Base-by-base conservation (phyloP, 2,797 vertebrate species). In the Furcifer pardalis region DNA sequence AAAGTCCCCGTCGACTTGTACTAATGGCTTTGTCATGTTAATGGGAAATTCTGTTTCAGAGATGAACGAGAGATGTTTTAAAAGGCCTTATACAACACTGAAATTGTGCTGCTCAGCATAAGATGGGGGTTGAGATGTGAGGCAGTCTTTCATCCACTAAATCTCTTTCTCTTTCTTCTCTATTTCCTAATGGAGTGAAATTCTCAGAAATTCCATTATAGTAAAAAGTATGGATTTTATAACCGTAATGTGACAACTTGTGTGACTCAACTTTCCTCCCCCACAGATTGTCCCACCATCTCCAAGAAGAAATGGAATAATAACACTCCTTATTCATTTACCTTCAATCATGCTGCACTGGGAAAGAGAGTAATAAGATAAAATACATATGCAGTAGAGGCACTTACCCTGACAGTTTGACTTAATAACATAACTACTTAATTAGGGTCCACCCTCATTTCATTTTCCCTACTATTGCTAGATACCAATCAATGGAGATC, bases 401-500 rank as follows among this genome's bases (percentile, higher is more conserved):
- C 69, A 25, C 59, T 86, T 85, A 5, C 82, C 87, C 68, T 62
- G 84, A 88, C 85, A 87, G 80, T 69, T 85, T 81, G 66, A 69
- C 73, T 85, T 84, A 75, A 0, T 92, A 89, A 88, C 90, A 88
- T 82, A 93, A 92, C 91, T 86, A 89, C 89, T 92, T 87, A 85
- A 91, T 90, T 89, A 90, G 69, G 77, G 81, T 84, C 89, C 75
- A 23, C 77, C 81, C 81, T 84, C 85, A 2, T 27, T 21, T 25
- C 37, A 2, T 89, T 90, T 74, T 85, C 81, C 73, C 56, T 87
- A 79, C 87, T 83, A 89, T 86, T 90, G 83, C 73, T 77, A 0
- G 4, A 62, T 88, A 91, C 85, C 65, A 90, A 88, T 87, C 82
- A 40, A 66, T 44, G 25, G 1, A 72, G 59, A 90, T 56, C 60